These are phyloP conservation scores for Brachyistius frenatus DNA, from an alignment of 2,113 vertebrate genomes.

Conservation along the genomic window DNA sequence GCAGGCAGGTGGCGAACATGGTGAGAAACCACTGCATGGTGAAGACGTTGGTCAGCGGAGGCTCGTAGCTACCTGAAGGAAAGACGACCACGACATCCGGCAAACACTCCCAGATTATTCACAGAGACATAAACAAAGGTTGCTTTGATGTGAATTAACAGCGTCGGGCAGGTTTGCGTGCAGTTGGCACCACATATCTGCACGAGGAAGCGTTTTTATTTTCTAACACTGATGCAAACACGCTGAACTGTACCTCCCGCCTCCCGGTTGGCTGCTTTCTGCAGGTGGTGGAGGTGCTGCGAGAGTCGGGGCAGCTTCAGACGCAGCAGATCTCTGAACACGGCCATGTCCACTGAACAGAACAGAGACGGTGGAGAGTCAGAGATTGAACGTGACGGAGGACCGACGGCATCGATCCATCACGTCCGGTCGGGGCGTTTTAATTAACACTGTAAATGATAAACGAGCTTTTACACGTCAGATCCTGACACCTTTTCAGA, in stretches of 20 bases:
- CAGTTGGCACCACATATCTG: not conserved
- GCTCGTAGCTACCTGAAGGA: conserved; percentile 93
- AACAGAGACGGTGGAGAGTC: not conserved
- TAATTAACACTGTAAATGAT: too few relatives aligned
- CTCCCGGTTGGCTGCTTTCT: conserved; percentile 77
- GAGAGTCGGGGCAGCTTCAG: conserved; percentile 80
- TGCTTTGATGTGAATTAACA: too few relatives aligned
- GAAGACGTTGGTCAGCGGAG: conserved; percentile 97
- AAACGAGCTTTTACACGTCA: too few relatives aligned
- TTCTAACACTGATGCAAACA: not conserved
- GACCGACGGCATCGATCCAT: too few relatives aligned
- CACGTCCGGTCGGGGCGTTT: too few relatives aligned
- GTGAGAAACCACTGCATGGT: conserved; percentile 99
- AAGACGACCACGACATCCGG: not conserved
- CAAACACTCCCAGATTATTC: not conserved
- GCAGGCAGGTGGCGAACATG: conserved; percentile 98
- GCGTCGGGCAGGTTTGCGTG: too few relatives aligned
- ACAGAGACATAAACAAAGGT: too few relatives aligned
- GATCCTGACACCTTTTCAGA: not conserved
- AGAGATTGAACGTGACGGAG: not conserved
- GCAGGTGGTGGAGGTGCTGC: conserved; percentile 78
- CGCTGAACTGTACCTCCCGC: conserved; percentile 69
- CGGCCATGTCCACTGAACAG: conserved; percentile 80
- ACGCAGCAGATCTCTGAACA: conserved; percentile 80
- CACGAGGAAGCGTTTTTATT: not conserved